Percentiles rank a stretch among this genome's conserved stretches.
Conservation (phyloP, 2,888 invertebrate species). For the Lasioglossum figueresi region DNA sequence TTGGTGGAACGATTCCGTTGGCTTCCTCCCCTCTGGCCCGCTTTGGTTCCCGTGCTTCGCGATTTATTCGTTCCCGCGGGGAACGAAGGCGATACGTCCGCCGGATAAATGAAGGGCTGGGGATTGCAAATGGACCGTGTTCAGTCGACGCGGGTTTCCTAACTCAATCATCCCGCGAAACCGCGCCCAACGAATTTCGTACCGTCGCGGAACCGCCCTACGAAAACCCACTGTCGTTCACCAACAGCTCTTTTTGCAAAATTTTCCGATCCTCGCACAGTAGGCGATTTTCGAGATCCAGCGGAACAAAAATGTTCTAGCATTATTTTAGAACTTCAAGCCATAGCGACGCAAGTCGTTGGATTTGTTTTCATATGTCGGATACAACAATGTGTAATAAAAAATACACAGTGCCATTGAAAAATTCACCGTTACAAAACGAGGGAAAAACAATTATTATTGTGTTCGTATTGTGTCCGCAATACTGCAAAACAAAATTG, state of each 20-base stretch:
- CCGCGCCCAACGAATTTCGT: neutral
- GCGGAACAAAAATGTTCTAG: no score
- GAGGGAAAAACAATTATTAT: no score
- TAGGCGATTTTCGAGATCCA: no score
- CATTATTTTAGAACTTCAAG: no score
- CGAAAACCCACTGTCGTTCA: neutral
- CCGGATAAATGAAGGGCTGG: constrained; percentile 32
- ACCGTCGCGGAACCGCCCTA: neutral
- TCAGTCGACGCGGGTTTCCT: constrained; percentile 26
- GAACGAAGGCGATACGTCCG: constrained; percentile 31
- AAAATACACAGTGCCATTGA: no score
- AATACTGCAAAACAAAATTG: neutral
- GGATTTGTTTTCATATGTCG: no score
- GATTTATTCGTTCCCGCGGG: constrained; percentile 43
- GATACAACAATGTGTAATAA: no score
- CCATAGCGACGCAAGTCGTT: no score
- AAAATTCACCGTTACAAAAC: no score
- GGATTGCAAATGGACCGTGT: constrained; percentile 40
- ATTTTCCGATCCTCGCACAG: neutral
- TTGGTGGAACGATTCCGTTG: constrained; percentile 16
- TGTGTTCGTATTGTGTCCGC: no score
- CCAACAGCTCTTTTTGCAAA: neutral
- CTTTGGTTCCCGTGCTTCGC: neutral
- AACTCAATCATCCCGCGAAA: constrained; percentile 39
- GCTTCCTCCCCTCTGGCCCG: neutral